Evolutionary conservation across 2,113 vertebrate species (phyloP).

Genomic region (Serinus canaria): DNA sequence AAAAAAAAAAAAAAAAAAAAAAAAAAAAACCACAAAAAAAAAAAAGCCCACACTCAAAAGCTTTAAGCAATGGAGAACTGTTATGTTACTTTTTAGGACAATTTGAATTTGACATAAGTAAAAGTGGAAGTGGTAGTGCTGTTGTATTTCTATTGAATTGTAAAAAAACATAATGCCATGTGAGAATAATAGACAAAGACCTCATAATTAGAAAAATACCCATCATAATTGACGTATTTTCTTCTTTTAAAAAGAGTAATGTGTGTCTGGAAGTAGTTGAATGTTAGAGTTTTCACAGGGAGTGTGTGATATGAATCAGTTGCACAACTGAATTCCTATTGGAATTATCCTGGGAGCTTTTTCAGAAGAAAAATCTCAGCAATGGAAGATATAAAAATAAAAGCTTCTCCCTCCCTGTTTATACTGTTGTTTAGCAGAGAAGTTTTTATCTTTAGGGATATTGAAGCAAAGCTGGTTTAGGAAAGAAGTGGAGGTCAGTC

Average conservation of each 20-base stretch:
- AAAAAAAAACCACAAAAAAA: neutral
- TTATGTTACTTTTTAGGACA: neutral
- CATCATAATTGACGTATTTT: neutral
- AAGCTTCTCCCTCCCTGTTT: fast-evolving
- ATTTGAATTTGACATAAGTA: neutral
- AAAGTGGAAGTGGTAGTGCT: neutral
- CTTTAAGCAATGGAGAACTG: neutral
- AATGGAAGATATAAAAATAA: neutral
- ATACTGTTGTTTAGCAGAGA: neutral
- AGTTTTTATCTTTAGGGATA: neutral
- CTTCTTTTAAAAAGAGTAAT: neutral
- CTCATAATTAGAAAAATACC: neutral
- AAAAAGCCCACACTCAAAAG: neutral
- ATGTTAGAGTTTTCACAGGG: neutral
- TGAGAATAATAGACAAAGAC: neutral
- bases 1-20: neutral
- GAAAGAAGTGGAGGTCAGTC: neutral
- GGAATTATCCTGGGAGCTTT: neutral
- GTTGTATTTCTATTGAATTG: neutral
- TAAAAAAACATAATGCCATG: neutral
- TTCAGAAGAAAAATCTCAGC: neutral
- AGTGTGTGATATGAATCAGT: neutral
- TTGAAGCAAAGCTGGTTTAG: neutral
- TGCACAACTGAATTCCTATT: neutral
- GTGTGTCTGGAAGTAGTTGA: neutral